Base-by-base conservation (phyloP, 2,797 vertebrate species). In the Simalia tracyae region DNA sequence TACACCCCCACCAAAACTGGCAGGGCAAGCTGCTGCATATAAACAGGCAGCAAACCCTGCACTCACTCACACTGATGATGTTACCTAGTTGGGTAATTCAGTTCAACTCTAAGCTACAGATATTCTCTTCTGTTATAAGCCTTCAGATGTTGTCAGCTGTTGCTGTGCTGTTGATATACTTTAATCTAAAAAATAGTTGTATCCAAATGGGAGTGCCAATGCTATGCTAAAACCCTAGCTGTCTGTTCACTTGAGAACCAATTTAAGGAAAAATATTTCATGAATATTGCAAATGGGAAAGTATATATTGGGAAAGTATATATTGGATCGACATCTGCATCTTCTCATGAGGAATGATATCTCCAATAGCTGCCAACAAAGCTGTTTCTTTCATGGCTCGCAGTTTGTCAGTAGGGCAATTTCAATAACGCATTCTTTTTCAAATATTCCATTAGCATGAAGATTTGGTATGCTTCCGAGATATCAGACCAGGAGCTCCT, bases 381-480 rank as follows among this genome's bases (percentile, higher is more conserved):
- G 0, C 0, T 5, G 61, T 1, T 26, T n/a, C n/a, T 66, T 7
- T 87, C 10, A 12, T 1, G 42, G 1, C 17, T 24, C 22, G 0
- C 46, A 15, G 12, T 26, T 76, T 36, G 28, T 19, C n/a, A 0
- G 0, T 11, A 0, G 2, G 8, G 0, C 46, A 0, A 0, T n/a
- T 89, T 88, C 56, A 12, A 3, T 19, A 84, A 87, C 11, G 0
- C 0, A 59, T 11, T n/a, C 0, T 81, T 46, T 0, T 0, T 1
- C 31, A 88, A 57, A 66, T 89, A 2, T 81, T n/a, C 68, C 88
- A 87, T 91, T 94, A 99, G 98, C 98, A 99, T 95, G 98, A 99
- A 95, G 98, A 99, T 54, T 95, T 99, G 5, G 98, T 98, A 14
- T 99, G 99, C 97, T 99, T 99, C 92, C 98, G 96, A 97, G 99